Conservation (phyloP, 2,888 invertebrate genomes). For the Phortica okadai region DNA sequence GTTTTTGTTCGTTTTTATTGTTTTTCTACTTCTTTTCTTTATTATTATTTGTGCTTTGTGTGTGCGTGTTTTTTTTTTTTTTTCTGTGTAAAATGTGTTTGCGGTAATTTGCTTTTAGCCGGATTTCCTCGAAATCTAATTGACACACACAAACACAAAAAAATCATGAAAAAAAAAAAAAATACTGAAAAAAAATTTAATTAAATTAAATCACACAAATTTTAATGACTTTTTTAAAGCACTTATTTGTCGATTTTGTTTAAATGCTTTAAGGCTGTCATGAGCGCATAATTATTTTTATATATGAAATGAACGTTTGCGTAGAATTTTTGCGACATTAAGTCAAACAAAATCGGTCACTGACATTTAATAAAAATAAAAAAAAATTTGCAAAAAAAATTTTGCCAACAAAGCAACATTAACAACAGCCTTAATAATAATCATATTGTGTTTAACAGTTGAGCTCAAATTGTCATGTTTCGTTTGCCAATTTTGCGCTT, state of each 20-base stretch:
- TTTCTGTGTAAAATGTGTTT: background rate
- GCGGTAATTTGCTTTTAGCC: constrained; percentile 5
- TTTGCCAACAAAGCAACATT: background rate
- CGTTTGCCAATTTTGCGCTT: background rate
- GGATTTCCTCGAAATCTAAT: background rate
- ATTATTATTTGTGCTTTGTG: background rate
- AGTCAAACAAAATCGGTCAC: constrained; percentile 9
- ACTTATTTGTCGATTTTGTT: no score
- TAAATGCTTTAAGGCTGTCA: background rate
- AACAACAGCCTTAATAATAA: constrained; percentile 4
- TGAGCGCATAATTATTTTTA: constrained; percentile 12
- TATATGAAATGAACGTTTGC: background rate
- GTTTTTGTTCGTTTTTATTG: background rate
- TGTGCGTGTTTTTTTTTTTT: no score
- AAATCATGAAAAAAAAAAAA: no score
- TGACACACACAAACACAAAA: background rate
- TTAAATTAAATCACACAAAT: background rate
- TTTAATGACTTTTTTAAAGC: background rate
- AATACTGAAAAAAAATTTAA: background rate
- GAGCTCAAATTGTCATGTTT: constrained; percentile 4
- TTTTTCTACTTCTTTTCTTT: background rate
- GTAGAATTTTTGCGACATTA: background rate
- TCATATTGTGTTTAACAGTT: background rate
- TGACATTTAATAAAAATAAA: constrained; percentile 9
- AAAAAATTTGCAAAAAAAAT: background rate